Base-by-base conservation (phyloP, 2,888 invertebrate genomes). In the Drosophila tripunctata region DNA sequence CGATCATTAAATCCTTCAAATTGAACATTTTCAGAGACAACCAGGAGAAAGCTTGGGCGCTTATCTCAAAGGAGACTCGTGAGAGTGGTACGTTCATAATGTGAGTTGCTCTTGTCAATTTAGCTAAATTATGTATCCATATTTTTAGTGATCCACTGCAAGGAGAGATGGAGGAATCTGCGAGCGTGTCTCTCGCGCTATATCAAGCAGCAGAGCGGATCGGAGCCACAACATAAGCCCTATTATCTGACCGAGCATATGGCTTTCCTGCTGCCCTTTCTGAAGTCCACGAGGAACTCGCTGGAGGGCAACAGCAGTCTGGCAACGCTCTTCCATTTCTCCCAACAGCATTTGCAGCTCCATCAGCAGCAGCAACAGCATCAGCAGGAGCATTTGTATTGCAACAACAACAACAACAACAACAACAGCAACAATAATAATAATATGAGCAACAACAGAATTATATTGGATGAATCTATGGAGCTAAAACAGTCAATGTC, bases 181-280 rank as follows among this genome's bases (percentile, higher is more conserved):
- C 87, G 92, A 14, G 91, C 91, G 35, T 91, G 91, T 40, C 85
- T 91, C 12, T 91, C 91, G 3, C 87, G 92, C 2, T 91, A 91
- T 21, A 91, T 91, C 40, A 91, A 91, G 47, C 91, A 91, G 56
- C 91, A 91, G 60, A 89, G 85, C 47, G 89, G 90, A 6, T 81
- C 88, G n/a, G 90, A 90, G 71, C 90, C 90, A 4, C 90, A 90
- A 62, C 91, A 91, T 56, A 92, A 91, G 55, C 92, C 92, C 1
- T 92, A 92, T 64, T 92, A 92, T 67, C 78, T 92, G 19, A 90
- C 92, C 19, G 91, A 91, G 44, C 90, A 92, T 55, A 91, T 92
- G 91, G 84, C 89, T 8, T 92, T 92, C 67, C 70, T 92, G 12
- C 54, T 91, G 68, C 92, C 92, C 8, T 91, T 90, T 50, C 87